Conservation (phyloP, 1,140 invertebrate genomes). For the Hyphantria cunea region DNA sequence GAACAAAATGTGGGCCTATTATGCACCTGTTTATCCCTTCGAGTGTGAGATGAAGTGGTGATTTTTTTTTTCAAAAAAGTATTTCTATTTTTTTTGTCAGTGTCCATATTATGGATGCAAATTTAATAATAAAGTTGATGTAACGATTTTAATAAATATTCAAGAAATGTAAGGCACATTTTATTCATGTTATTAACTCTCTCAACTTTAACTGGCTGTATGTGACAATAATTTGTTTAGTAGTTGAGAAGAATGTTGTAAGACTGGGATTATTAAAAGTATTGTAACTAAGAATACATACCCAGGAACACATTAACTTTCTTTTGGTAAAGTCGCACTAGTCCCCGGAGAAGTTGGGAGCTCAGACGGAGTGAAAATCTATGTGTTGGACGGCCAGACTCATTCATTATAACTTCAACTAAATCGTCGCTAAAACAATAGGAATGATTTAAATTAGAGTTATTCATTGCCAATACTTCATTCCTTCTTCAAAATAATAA, state of each 20-base stretch:
- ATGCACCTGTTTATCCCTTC: too few species aligned
- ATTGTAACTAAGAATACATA: slow-evolving; percentile 32
- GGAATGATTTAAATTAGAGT: not conserved
- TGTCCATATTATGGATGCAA: too few species aligned
- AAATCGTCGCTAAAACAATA: slow-evolving; percentile 58
- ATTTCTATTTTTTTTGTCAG: too few species aligned
- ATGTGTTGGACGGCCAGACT: slow-evolving; percentile 59
- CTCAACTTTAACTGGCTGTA: too few species aligned
- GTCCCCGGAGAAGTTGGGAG: slow-evolving; percentile 63
- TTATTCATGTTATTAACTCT: too few species aligned
- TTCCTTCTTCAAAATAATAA: not conserved
- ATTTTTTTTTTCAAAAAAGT: too few species aligned
- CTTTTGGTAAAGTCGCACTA: slow-evolving; percentile 62
- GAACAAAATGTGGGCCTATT: too few species aligned
- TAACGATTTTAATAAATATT: too few species aligned
- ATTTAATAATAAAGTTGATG: too few species aligned
- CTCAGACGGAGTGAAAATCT: slow-evolving; percentile 69
- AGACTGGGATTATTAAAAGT: not conserved
- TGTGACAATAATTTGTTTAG: not conserved
- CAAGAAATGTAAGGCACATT: too few species aligned
- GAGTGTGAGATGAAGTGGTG: too few species aligned
- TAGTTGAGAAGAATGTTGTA: not conserved
- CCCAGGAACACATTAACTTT: slow-evolving; percentile 60
- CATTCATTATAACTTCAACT: slow-evolving; percentile 57
- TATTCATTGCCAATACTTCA: not conserved